Evolutionary conservation across 2,888 invertebrate species (phyloP), one percentile per base, ranked within the genome.

Genomic region (Drosophila picticornis): DNA sequence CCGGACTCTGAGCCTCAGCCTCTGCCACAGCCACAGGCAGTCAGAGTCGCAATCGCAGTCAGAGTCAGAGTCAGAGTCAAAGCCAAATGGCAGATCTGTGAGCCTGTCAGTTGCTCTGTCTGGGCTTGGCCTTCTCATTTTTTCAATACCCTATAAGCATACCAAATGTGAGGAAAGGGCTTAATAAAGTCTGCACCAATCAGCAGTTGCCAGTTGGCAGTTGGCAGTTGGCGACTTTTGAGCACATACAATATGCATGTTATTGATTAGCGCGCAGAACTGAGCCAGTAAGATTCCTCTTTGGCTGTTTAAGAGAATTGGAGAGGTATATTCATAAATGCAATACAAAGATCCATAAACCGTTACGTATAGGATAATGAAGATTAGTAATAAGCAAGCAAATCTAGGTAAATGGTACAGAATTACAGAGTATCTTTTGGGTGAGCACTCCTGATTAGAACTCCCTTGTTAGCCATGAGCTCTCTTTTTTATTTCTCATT

Each of bases 41-140:
- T 46, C 46, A 46, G 46, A 59, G 48, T 5, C 68, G 36, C 36
- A 46, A 16, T n/a, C 40, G 40, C 43, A 43, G n/a, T 3, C 67
- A 43, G 46, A 46, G 46, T 46, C 46, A 22, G 38, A 58, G 48
- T 10, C 62, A 43, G 46, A 58, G 53, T 19, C 73, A 34, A 25
- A 68, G 75, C 43, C 68, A 57, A 46, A 56, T 56, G 38, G 38
- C 55, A 56, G 75, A 57, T 73, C 53, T 68, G 68, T 53, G 38
- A 55, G 79, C 61, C 75, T 77, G 77, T 74, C 77, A 79, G 77
- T 79, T 74, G 69, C 55, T 52, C 61, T 74, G 79, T 69, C 77
- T 75, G 77, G 55, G 69, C 51, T 68, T 72, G 60, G 77, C 64
- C 64, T 71, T 77, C 51, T 68, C 31, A n/a, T 52, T 31, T 38